These are phyloP conservation scores for Glyphotaelius pellucidus DNA, from an alignment of 2,888 invertebrate species.

Conservation along the genomic window DNA sequence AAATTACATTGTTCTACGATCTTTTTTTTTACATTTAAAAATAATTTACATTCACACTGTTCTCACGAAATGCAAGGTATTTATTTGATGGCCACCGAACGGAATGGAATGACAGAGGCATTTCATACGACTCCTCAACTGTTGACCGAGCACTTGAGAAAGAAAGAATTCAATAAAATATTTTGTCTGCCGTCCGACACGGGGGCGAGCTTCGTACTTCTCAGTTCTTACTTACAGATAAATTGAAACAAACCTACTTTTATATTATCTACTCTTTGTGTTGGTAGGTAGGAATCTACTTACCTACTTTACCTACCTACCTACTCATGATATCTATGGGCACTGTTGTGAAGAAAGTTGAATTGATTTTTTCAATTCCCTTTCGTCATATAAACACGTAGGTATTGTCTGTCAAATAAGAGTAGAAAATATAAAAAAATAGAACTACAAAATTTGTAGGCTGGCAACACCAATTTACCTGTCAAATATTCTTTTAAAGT, in stretches of 20 bases:
- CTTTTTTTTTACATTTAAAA: neutral
- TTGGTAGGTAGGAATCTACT: neutral
- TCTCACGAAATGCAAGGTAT: neutral
- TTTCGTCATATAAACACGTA: no score
- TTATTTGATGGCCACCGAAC: neutral
- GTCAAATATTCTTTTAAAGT: no score
- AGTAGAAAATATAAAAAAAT: no score
- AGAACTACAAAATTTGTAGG: no score
- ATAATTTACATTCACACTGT: neutral
- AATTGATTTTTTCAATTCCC: no score
- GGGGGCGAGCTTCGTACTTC: neutral
- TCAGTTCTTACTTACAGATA: neutral
- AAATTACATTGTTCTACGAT: no score
- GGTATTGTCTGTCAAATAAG: no score
- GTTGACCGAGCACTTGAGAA: conserved; percentile 76
- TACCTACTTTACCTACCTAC: neutral
- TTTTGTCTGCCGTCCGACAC: conserved; percentile 42
- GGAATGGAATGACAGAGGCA: conserved; percentile 38
- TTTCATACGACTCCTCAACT: conserved; percentile 56
- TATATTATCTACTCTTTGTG: neutral
- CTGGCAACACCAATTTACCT: no score
- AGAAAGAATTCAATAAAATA: conserved; percentile 72
- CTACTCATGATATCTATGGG: no score
- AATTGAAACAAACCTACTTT: neutral
- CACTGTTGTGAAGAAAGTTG: no score